Conservation (phyloP, 2,113 vertebrate genomes). For the Gymnogyps californianus region DNA sequence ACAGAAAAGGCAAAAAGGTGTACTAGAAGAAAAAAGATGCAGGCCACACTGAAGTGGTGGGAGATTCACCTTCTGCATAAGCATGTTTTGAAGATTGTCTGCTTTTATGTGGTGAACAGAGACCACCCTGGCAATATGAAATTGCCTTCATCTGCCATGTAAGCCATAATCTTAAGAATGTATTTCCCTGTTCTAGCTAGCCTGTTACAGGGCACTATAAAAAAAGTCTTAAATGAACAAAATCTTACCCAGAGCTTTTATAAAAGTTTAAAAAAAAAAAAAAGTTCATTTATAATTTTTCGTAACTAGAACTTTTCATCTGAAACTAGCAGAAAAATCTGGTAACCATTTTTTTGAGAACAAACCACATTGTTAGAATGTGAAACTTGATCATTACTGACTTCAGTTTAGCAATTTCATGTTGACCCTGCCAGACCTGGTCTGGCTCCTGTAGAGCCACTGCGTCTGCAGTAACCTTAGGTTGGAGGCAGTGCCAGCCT, state of each 20-base stretch:
- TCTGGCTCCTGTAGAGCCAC: constrained; percentile 6
- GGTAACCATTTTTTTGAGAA: not conserved
- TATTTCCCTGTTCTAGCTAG: not conserved
- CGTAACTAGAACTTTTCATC: not conserved
- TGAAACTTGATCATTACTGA: not conserved
- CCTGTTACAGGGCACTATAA: not conserved
- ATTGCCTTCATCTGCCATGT: not conserved
- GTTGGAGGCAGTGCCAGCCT: not conserved
- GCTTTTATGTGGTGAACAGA: not conserved
- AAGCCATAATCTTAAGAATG: not conserved
- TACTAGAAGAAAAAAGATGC: not conserved
- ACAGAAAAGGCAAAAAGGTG: not conserved
- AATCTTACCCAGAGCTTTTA: not conserved
- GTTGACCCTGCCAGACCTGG: not conserved
- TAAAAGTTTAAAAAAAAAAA: not conserved
- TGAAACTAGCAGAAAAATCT: not conserved
- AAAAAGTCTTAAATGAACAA: not conserved
- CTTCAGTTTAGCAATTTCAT: not conserved
- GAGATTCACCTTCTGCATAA: not conserved
- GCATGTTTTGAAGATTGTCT: not conserved
- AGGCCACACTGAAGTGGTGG: not conserved
- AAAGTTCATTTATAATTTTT: not conserved
- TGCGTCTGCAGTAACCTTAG: not conserved
- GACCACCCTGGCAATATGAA: not conserved
- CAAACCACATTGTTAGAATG: not conserved